Conservation (phyloP, 2,888 invertebrate species). For the Nasonia oneida region DNA sequence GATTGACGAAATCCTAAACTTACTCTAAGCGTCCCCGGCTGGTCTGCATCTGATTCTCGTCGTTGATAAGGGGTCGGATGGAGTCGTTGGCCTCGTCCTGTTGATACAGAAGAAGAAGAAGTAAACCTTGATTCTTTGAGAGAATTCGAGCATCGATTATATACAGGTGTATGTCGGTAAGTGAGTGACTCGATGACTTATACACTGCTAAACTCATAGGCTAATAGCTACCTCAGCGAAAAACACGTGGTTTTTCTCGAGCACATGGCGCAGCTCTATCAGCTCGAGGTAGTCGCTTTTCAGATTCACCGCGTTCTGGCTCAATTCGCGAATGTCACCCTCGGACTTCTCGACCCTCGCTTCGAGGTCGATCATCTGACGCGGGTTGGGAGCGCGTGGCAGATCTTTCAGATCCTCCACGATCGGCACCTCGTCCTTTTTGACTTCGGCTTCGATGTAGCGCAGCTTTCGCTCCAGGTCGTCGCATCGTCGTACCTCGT, state of each 20-base stretch:
- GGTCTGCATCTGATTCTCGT: slow-evolving; percentile 77
- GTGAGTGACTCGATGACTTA: slow-evolving; percentile 59
- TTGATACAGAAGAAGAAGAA: slow-evolving; percentile 77
- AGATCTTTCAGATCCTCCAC: slow-evolving; percentile 80
- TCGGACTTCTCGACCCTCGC: slow-evolving; percentile 97
- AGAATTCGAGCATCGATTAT: slow-evolving; percentile 75
- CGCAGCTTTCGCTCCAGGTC: slow-evolving; percentile 94
- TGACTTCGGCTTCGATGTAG: slow-evolving; percentile 92
- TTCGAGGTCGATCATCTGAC: slow-evolving; percentile 94
- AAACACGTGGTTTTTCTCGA: slow-evolving; percentile 95
- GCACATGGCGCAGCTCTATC: slow-evolving; percentile 93
- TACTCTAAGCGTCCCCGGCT: slow-evolving; percentile 78
- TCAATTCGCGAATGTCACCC: slow-evolving; percentile 95
- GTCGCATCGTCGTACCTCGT: slow-evolving; percentile 93
- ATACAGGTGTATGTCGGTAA: slow-evolving; percentile 65
- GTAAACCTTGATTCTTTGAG: slow-evolving; percentile 77
- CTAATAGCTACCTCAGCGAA: slow-evolving; percentile 85
- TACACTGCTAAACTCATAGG: slow-evolving; percentile 67
- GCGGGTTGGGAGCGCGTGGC: slow-evolving; percentile 87
- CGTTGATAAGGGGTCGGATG: slow-evolving; percentile 82
- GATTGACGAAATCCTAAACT: slow-evolving; percentile 63
- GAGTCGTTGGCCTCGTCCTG: slow-evolving; percentile 86
- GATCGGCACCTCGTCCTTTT: slow-evolving; percentile 90
- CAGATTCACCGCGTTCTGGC: slow-evolving; percentile 94
- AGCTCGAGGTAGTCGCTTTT: slow-evolving; percentile 95